These are phyloP conservation scores for Odontocolon sp. DNA, from an alignment of 2,888 invertebrate genomes.

Conservation along the genomic window DNA sequence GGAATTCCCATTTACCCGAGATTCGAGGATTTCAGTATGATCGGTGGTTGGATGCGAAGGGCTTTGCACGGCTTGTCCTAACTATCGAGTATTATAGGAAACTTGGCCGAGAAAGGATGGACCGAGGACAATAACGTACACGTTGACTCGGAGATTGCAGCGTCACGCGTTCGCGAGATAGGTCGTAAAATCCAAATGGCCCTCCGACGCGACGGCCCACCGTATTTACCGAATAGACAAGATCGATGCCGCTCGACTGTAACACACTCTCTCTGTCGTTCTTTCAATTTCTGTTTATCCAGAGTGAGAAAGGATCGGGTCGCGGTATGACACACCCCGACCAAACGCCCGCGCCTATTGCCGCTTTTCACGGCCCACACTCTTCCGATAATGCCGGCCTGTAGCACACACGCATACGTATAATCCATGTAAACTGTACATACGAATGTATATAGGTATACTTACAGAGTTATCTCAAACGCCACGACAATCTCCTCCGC, in stretches of 20 bases:
- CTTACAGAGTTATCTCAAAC: constrained; percentile 8
- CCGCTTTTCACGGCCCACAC: constrained; percentile 32
- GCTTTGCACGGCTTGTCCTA: not conserved
- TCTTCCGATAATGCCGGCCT: constrained; percentile 19
- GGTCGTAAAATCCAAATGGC: constrained; percentile 70
- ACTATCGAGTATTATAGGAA: too few relatives aligned
- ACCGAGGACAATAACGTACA: constrained; percentile 42
- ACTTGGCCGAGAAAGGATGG: constrained; percentile 47
- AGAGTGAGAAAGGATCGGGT: constrained; percentile 12
- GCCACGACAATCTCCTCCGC: constrained; percentile 3
- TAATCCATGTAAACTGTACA: constrained; percentile 1
- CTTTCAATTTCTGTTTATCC: not conserved
- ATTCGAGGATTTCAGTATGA: constrained; percentile 16
- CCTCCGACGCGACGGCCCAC: constrained; percentile 15
- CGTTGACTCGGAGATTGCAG: constrained; percentile 68
- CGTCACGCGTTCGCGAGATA: constrained; percentile 62
- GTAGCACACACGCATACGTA: constrained; percentile 8
- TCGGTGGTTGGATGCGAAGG: constrained; percentile 14
- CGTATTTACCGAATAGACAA: constrained; percentile 64
- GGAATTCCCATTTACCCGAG: constrained; percentile 14
- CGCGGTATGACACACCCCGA: constrained; percentile 23
- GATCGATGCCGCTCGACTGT: constrained; percentile 66
- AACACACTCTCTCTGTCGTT: not conserved
- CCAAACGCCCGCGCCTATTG: constrained; percentile 17
- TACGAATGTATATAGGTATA: not conserved